These are phyloP conservation scores for Dicycla oo DNA, from an alignment of 2,888 invertebrate genomes.

Conservation along the genomic window DNA sequence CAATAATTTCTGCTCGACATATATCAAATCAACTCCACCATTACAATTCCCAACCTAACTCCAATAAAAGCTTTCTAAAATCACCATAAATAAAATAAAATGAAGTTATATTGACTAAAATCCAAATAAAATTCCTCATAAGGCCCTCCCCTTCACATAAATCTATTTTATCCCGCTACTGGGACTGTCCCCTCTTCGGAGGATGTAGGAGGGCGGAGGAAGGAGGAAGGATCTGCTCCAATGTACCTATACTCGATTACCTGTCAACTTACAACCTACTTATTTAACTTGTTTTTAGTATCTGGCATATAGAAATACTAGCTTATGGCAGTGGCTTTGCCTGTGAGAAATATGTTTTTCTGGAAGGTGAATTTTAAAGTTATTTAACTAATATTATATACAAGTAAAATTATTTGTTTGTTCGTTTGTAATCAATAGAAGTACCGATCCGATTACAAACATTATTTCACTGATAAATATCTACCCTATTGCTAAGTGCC, in stretches of 20 bases:
- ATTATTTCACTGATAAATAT: too few species aligned
- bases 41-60: not conserved
- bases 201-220: conserved; percentile 23
- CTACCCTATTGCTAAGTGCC: too few species aligned
- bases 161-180: conserved; percentile 25
- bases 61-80: conserved; percentile 15
- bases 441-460: too few species aligned
- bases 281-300: conserved; percentile 34
- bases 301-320: too few species aligned
- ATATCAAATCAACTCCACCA: conserved; percentile 15
- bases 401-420: too few species aligned
- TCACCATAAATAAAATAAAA: conserved; percentile 41
- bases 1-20: not conserved
- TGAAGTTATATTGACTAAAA: conserved; percentile 41
- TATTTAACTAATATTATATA: too few species aligned
- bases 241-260: conserved; percentile 34
- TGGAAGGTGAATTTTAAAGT: not conserved
- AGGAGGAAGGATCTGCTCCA: conserved; percentile 50
- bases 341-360: not conserved
- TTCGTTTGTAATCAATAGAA: too few species aligned
- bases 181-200: not conserved
- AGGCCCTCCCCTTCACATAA: conserved; percentile 30
- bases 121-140: conserved; percentile 22
- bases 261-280: conserved; percentile 48
- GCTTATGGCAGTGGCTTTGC: not conserved